Base-by-base conservation (phyloP, 2,113 vertebrate genomes). In the Phainopepla nitens region DNA sequence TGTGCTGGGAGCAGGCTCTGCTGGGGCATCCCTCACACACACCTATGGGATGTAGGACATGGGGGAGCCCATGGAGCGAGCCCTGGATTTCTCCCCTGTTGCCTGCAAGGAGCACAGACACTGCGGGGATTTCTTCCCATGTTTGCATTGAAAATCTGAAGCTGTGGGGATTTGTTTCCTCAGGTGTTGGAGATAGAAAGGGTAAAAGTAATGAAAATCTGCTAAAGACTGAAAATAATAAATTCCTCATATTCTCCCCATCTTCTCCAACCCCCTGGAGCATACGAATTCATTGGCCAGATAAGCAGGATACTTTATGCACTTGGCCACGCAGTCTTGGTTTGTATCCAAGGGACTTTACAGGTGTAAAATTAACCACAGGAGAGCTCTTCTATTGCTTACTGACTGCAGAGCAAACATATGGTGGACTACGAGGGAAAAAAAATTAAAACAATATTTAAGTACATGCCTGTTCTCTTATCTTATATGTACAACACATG, bases 311-410 rank as follows among this genome's bases (percentile, higher is more conserved):
- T 82, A 79, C 54, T 94, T 96, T 87, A 95, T 89, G 89, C 81
- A 60, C 70, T 95, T 95, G 97, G 95, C 90, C 83, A 73, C 0
- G 3, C 66, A 90, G 45, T 89, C 87, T 92, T 96, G 95, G 88
- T 93, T 73, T 87, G 66, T 85, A 90, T 94, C 96, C 95, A 95
- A 70, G 51, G 77, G 93, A 87, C 89, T 96, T 94, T 92, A 95
- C 95, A 97, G 96, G 96, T 97, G 87, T 96, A 95, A 95, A 95
- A 96, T 89, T 66, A 95, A 90, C 91, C 96, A 92, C 93, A 82
- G 93, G 96, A 94, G 95, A 94, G 72, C 87, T 97, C 93, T 93
- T 95, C 94, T 91, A 69, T 97, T 98, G 93, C 97, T 97, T 94
- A 84, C 94, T 83, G 88, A 95, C 87, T 94, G 93, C 93, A 95